phyloP scores from a whole-genome alignment of 35 echinoderm and acorn worm genomes.

The Apostichopus japonicus region DNA sequence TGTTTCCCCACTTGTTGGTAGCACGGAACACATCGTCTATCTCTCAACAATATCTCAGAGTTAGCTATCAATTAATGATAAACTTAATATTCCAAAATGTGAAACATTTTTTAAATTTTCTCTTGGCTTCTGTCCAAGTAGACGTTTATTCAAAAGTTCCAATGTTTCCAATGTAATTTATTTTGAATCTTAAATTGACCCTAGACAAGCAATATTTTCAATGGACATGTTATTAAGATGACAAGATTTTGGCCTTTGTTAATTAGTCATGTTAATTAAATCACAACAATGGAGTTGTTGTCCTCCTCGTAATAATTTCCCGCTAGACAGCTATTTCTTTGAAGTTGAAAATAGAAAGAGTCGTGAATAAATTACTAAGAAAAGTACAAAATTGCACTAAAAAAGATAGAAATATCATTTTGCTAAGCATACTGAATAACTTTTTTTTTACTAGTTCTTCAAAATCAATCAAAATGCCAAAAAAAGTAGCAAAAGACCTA shows the following conservation, averaged over 20 bases:
- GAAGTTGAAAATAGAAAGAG: background rate
- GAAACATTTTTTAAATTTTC: no score
- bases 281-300: background rate
- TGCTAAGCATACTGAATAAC: background rate
- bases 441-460: background rate
- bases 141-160: no score
- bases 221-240: background rate
- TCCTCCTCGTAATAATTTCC: background rate
- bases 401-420: background rate
- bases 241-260: background rate
- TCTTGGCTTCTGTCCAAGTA: no score
- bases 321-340: background rate
- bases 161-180: no score
- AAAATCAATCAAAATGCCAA: background rate
- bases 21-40: no score
- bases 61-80: no score
- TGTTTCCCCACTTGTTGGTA: no score
- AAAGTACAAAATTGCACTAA: slow-evolving; percentile 9
- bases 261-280: background rate
- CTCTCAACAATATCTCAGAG: no score
- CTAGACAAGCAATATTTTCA: no score
- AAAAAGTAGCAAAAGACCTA: background rate
- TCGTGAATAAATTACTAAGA: background rate
- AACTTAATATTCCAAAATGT: no score
- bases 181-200: no score